Conservation (phyloP, 23 tunicate genomes). For the Styela clava region DNA sequence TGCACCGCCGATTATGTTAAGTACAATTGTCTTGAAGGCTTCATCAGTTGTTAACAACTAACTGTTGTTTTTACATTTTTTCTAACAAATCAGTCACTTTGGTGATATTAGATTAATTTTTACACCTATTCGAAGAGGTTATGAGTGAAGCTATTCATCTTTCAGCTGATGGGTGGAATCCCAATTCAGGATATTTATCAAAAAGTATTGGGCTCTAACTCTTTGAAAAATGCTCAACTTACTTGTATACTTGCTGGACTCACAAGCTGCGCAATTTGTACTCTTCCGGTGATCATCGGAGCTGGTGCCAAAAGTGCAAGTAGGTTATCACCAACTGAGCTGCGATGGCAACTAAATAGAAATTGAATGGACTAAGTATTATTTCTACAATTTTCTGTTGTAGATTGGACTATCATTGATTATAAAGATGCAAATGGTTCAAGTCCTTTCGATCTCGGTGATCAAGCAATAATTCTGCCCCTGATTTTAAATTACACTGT, state of each 20-base stretch:
- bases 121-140: no score
- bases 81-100: no score
- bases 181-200: background rate
- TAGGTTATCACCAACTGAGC: no score
- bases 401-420: conserved; percentile 10
- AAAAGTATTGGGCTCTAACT: background rate
- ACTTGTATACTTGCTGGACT: background rate
- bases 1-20: no score
- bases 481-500: background rate
- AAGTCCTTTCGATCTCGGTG: conserved; percentile 5
- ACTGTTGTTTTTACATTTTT: no score
- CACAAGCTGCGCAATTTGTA: background rate
- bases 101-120: no score
- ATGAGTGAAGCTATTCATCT: no score
- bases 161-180: background rate
- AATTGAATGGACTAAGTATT: no score
- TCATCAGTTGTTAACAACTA: no score
- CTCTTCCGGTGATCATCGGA: background rate
- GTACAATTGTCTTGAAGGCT: no score
- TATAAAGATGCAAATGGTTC: background rate
- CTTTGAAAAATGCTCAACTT: background rate
- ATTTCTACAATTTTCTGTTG: no score
- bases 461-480: background rate
- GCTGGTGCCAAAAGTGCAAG: background rate
- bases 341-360: no score